Base-by-base conservation (phyloP, 1,140 invertebrate species). In the Saxidomus purpurata region DNA sequence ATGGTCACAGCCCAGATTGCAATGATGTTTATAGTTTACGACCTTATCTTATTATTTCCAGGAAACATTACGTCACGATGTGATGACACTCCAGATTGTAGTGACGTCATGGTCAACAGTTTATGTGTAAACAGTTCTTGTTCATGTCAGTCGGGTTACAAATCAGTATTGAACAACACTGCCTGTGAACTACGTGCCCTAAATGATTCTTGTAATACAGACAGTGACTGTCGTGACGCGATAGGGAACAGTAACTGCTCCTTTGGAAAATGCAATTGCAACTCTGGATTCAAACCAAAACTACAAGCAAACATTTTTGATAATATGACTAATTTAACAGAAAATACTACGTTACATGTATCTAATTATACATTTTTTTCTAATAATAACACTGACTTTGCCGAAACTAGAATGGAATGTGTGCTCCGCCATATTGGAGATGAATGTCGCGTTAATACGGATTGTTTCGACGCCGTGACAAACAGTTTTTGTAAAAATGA, bases 201-300 rank as follows among this genome's bases (percentile, higher is more conserved):
- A 0, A 76, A 74, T 11, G 63, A 87, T n/a, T 34, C 80, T 17
- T 93, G 92, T 47, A 28, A 40, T 6, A 79, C 49, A 8, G 80
- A 92, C 38, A 40, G 49, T 0, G 90, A 93, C 61, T 93, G 92
- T 63, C 61, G 8, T 19, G 86, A 86, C 38, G 89, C 91, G 31
- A 74, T 92, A n/a, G 38, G 17, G 0, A 91, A 92, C 43, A 90
- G 82, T 49, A 36, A 71, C 17, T 92, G 92, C 71, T 87, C 69
- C 0, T 28, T 79, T 31, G 87, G 89, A n/a, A 49, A 47, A 13
- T 92, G 92, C 67, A 11, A 34, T 9, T 92, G 92, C 55, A 49
- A 88, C 31, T 74, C 77, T 43, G 92, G 92, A 0, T 92, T 69
- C 74, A 55, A 74, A 34, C 52, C 36, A 9, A 19, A 3, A 17